phyloP scores from a whole-genome alignment of 2,113 vertebrate species.

The Hippocampus barbouri region DNA sequence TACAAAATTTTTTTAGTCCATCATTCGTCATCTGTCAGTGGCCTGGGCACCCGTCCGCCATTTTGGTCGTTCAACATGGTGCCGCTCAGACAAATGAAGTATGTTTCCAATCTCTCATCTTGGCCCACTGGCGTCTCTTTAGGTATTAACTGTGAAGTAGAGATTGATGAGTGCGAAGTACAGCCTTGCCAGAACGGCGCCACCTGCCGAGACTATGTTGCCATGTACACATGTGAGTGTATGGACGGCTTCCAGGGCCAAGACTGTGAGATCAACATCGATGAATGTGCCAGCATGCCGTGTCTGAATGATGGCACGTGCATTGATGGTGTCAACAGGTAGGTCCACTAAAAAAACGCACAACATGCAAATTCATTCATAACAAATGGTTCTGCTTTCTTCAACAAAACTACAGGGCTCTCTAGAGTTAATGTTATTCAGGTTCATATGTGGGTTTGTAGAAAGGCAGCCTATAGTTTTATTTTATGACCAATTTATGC shows the following conservation, averaged over 20 bases:
- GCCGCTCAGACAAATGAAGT: slow-evolving; percentile 9
- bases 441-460: background rate
- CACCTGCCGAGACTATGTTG: slow-evolving; percentile 80
- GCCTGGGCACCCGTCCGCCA: too few species aligned
- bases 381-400: background rate
- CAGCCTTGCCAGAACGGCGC: slow-evolving; percentile 85
- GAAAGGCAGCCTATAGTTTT: background rate
- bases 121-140: slow-evolving; percentile 19
- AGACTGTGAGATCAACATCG: slow-evolving; percentile 81
- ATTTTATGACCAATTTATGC: background rate
- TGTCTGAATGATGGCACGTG: slow-evolving; percentile 80
- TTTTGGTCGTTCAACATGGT: too few species aligned
- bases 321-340: slow-evolving; percentile 82
- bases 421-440: background rate
- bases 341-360: slow-evolving; percentile 12
- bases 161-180: slow-evolving; percentile 86
- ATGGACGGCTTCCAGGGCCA: slow-evolving; percentile 76
- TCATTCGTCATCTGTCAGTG: too few species aligned
- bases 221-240: slow-evolving; percentile 83
- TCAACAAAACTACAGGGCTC: background rate
- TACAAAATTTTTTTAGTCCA: too few species aligned
- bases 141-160: slow-evolving; percentile 88
- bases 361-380: background rate
- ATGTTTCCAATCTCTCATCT: slow-evolving; percentile 8
- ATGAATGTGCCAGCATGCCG: slow-evolving; percentile 85